Evolutionary conservation across 2,888 invertebrate species (phyloP).

Genomic region (Cyaniris semiargus): DNA sequence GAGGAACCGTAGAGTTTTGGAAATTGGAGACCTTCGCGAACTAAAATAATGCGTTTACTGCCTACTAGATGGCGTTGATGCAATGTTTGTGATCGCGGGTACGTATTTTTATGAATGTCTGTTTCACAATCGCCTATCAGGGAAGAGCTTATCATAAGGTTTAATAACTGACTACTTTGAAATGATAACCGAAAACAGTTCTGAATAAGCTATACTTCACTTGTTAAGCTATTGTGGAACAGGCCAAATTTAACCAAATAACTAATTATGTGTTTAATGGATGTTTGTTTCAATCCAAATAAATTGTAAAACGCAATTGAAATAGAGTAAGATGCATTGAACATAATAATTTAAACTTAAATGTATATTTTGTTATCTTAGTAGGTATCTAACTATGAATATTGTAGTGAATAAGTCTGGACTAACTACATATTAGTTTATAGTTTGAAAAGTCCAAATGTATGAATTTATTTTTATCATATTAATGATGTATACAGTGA

Average conservation of each 20-base stretch:
- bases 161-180: not conserved
- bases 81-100: not conserved
- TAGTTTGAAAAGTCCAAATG: not conserved
- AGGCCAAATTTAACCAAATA: not conserved
- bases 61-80: not conserved
- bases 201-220: no score
- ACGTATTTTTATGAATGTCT: not conserved
- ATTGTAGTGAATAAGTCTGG: not conserved
- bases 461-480: not conserved
- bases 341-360: not conserved
- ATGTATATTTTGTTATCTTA: conserved; percentile 13
- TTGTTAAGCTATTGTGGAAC: not conserved
- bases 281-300: not conserved
- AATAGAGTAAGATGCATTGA: not conserved
- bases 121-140: not conserved
- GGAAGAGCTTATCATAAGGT: not conserved
- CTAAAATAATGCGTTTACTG: not conserved
- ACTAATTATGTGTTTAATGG: not conserved
- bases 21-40: not conserved
- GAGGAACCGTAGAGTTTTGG: not conserved
- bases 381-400: not conserved
- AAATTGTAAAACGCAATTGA: not conserved
- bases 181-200: no score
- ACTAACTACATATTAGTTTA: not conserved
- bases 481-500: not conserved